Base-by-base conservation (phyloP, 2,113 vertebrate species). In the Saimiri boliviensis region DNA sequence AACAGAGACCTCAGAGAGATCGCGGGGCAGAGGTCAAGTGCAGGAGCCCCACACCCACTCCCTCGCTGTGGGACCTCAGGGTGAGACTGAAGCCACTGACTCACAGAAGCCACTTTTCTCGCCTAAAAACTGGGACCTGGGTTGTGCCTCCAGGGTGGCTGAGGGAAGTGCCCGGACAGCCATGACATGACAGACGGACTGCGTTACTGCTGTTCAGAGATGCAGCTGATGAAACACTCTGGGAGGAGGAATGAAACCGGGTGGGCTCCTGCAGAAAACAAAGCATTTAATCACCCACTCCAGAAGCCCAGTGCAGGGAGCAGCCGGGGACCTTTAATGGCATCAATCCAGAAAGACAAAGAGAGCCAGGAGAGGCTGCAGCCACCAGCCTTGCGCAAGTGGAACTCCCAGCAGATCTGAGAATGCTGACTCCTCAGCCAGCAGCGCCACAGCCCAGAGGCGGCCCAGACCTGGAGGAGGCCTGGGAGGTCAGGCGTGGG, bases 181-280 rank as follows among this genome's bases (percentile, higher is more conserved):
- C 3, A 5, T 3, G 32, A 6, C 2, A 5, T 3, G n/a, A 23
- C 0, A 0, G 52, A 8, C 3, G 0, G 52, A 8, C 3, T 0
- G 1, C 77, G 4, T 23, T 1, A 3, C 49, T 37, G 12, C 1
- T 9, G 27, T 35, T 10, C 6, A 10, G 49, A 45, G 21, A 8
- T 3, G 0, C 37, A 1, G 37, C 71, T 40, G 82, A 37, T 2
- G 2, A 20, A 5, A 10, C 35, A 1, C 16, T 2, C 8, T 0
- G 32, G 47, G 14, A 80, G 32, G 30, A 52, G 45, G 40, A 35
- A 54, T 35, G 45, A 27, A 47, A 25, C 0, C 2, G 42, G 77
- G 10, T 0, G 23, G 1, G 52, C 68, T 17, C 70, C 37, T 8
- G 7, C 14, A 80, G 20, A 3, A 45, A 80, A 23, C 86, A 45